Base-by-base conservation (phyloP, 2,888 invertebrate genomes). In the Tinea pellionella region DNA sequence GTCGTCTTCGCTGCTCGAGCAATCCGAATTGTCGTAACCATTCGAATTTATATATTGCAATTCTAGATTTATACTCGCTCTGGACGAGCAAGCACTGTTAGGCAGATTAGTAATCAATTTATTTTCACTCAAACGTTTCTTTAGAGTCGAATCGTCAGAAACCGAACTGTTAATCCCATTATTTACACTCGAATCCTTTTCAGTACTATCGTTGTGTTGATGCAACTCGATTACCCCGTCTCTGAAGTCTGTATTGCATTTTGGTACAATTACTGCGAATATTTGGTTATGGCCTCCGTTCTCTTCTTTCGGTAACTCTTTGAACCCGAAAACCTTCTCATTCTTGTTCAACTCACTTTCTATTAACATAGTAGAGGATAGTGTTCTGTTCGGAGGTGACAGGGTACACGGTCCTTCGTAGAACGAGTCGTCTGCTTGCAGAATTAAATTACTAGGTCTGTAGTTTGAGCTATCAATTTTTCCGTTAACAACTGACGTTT, bases 1-100 rank as follows among this genome's bases (percentile, higher is more conserved):
- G 56, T 88, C 88, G 51, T 88, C 88, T 68, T 88, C 88, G 43
- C 85, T 85, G 62, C 84, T 84, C 0, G 88, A 88, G 29, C 86
- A 83, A 58, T 88, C 88, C 0, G 88, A 74, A 64, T 88, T 73
- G 6, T 53, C 53, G 12, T 16, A 24, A 2, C n/a, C 24, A 2
- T 18, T 12, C 0, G 71, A 74, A 8, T 81, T 82, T 0, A 87
- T 75, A 42, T 84, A 86, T 59, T 84, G 82, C 0, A 87, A 66
- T 64, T 87, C 87, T 37, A 87, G 61, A 56, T 87, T 83, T 0
- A 85, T 80, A 51, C 80, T 80, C 0, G 85, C 85, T 61, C 84
- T 68, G 0, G 86, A 86, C 0, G 86, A 86, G 8, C 74, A 64
- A 0, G 77, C 84, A 29, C 83, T 83, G 43, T 75, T 76, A 0